phyloP scores from a whole-genome alignment of 1,140 invertebrate genomes.

The Macrobrachium nipponense region DNA sequence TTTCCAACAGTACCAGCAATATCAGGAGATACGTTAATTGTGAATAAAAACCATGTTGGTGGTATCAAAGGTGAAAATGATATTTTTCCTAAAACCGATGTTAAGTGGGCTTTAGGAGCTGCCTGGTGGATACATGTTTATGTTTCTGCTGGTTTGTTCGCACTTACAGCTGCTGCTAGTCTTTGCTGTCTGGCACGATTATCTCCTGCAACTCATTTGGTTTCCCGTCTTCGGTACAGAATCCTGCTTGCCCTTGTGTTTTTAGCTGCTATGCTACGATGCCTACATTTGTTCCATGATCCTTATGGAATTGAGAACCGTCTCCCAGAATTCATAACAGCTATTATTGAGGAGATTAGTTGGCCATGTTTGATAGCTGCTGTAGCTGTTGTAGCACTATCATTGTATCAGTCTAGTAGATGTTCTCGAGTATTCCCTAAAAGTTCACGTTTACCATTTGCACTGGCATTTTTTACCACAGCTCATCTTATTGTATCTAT shows the following conservation, averaged over 20 bases:
- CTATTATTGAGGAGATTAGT: conserved; percentile 84
- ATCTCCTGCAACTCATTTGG: conserved; percentile 66
- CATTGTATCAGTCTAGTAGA: conserved; percentile 79
- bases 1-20: too few species aligned
- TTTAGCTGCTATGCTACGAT: conserved; percentile 81
- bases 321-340: conserved; percentile 81
- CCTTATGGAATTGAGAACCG: conserved; percentile 86
- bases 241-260: conserved; percentile 84
- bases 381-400: conserved; percentile 86
- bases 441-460: conserved; percentile 20
- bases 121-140: conserved; percentile 92
- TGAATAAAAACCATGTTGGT: too few species aligned
- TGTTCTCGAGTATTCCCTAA: conserved; percentile 27
- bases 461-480: conserved; percentile 25
- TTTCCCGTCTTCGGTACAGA: conserved; percentile 75
- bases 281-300: conserved; percentile 89
- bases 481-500: conserved; percentile 3
- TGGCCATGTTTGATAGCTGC: conserved; percentile 86
- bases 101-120: conserved; percentile 74
- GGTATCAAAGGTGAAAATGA: too few species aligned
- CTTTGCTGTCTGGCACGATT: conserved; percentile 70
- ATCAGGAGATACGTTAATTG: too few species aligned
- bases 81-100: not conserved
- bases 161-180: conserved; percentile 82
- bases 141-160: conserved; percentile 83